These are phyloP conservation scores for Zygogramma bicolorata DNA, from an alignment of 2,888 invertebrate genomes.

Conservation along the genomic window DNA sequence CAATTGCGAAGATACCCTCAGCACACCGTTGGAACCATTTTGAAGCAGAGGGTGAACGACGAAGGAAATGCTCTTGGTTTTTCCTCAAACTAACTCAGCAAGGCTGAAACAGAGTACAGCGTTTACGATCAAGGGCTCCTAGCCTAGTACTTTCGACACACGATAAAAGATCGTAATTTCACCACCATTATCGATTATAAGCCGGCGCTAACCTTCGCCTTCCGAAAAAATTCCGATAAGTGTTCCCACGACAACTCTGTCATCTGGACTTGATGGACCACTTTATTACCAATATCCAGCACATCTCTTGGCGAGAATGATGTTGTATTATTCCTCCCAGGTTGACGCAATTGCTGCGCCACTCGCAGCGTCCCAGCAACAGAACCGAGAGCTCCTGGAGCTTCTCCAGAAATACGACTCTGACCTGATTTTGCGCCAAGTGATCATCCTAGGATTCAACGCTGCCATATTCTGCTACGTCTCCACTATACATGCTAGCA, in stretches of 20 bases:
- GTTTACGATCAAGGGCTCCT: neutral
- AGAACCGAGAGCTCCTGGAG: neutral
- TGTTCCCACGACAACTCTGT: neutral
- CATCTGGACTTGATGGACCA: too few species aligned
- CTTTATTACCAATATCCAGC: neutral
- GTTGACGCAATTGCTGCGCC: neutral
- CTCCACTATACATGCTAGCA: neutral
- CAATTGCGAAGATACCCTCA: too few species aligned
- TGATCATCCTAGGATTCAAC: neutral
- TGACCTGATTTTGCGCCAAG: neutral
- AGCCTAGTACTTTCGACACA: neutral
- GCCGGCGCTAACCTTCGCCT: neutral
- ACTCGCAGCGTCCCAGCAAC: neutral
- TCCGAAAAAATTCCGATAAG: neutral
- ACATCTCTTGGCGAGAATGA: neutral
- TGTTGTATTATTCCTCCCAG: neutral
- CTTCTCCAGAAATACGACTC: neutral
- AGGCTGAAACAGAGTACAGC: neutral
- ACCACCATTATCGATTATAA: neutral
- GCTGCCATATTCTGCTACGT: neutral
- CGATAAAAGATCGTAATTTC: neutral
- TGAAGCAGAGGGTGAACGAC: too few species aligned
- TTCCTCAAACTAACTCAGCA: neutral
- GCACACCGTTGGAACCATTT: too few species aligned
- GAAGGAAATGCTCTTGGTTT: too few species aligned